These are phyloP conservation scores for Lepus americanus DNA, from an alignment of 2,113 vertebrate species.

Conservation along the genomic window DNA sequence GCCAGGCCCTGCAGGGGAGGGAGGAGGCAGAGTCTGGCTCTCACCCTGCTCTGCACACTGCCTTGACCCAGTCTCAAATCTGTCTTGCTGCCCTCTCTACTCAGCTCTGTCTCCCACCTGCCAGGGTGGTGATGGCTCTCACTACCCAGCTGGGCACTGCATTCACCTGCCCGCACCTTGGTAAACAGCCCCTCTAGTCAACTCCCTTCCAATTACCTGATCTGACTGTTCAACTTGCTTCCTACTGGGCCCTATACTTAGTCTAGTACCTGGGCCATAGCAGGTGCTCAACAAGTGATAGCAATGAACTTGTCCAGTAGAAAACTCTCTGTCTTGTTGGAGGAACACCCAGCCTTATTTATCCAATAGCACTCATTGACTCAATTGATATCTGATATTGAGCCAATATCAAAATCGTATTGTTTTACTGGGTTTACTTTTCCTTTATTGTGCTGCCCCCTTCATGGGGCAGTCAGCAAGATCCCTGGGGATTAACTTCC, in stretches of 20 bases:
- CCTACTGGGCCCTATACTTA: neutral
- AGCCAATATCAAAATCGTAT: neutral
- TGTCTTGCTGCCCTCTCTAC: neutral
- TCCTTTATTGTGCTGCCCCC: neutral
- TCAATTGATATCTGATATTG: neutral
- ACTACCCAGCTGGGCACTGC: neutral
- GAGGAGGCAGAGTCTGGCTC: neutral
- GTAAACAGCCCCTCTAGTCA: neutral
- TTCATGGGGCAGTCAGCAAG: neutral
- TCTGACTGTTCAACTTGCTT: neutral
- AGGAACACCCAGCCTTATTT: neutral
- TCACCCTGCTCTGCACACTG: neutral
- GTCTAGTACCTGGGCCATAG: neutral
- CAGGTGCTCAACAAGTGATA: neutral
- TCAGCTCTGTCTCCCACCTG: neutral
- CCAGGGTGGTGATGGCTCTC: neutral
- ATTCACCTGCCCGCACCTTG: neutral
- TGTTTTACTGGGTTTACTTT: neutral
- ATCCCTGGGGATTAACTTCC: neutral
- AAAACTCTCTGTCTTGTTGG: neutral
- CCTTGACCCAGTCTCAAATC: neutral
- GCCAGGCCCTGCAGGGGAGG: neutral
- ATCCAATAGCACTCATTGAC: neutral
- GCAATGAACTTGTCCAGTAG: neutral
- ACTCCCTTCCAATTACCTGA: neutral